Conservation (phyloP, 1,140 invertebrate genomes). For the Theocolax elegans region DNA sequence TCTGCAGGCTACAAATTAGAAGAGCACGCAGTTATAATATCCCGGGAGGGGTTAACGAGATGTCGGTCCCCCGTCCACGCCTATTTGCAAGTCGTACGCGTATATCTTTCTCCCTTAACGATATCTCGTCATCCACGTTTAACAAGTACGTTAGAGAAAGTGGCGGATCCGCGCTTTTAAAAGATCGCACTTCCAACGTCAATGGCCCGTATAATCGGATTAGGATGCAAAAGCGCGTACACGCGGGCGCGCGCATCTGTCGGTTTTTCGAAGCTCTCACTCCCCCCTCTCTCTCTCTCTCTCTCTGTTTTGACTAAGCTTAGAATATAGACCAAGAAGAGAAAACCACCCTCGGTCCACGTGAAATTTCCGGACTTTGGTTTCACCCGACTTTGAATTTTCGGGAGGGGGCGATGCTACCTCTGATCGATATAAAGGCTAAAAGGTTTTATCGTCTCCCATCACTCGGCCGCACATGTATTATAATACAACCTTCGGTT, state of each 20-base stretch:
- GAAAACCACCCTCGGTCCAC: background rate
- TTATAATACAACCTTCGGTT: no score
- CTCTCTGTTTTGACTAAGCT: constrained; percentile 6
- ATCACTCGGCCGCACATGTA: no score
- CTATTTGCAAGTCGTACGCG: constrained; percentile 16
- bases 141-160: constrained; percentile 57
- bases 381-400: no score
- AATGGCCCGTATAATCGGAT: constrained; percentile 68
- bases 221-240: constrained; percentile 54
- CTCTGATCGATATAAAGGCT: no score
- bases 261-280: constrained; percentile 44
- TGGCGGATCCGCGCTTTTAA: constrained; percentile 54
- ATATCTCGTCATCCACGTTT: no score
- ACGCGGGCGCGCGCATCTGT: constrained; percentile 55
- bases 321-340: no score
- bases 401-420: no score
- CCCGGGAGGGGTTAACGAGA: no score
- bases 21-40: no score
- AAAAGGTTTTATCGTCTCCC: no score
- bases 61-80: no score
- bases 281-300: constrained; percentile 22
- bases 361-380: no score
- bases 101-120: constrained; percentile 23
- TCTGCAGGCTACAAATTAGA: constrained; percentile 50
- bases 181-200: constrained; percentile 67